Conservation (phyloP, 1,140 invertebrate species). For the Drosophila pachea region DNA sequence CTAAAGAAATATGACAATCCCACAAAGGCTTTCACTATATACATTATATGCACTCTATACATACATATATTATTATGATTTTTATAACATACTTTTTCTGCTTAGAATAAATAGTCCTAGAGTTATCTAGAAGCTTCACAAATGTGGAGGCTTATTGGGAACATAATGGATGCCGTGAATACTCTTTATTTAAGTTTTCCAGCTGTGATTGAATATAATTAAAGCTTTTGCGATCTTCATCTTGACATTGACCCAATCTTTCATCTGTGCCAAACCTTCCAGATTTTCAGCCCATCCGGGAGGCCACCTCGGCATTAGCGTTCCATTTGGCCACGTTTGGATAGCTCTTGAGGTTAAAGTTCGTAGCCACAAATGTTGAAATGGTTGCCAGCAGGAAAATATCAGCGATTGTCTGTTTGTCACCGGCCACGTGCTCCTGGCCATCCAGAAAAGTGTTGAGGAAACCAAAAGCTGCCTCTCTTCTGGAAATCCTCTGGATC, state of each 20-base stretch:
- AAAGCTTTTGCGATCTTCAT: conserved; percentile 18
- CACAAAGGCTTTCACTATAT: too few species aligned
- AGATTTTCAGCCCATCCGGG: conserved; percentile 80
- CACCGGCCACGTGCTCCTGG: conserved; percentile 83
- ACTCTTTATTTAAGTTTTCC: too few species aligned
- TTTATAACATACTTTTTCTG: too few species aligned
- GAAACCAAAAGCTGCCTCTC: conserved; percentile 82
- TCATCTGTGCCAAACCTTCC: conserved; percentile 48
- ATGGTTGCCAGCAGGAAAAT: conserved; percentile 82
- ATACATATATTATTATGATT: too few species aligned
- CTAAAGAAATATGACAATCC: too few species aligned
- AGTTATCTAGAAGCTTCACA: too few species aligned
- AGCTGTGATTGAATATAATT: background rate
- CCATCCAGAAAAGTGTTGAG: conserved; percentile 84
- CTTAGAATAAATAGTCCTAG: too few species aligned
- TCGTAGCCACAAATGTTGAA: conserved; percentile 83
- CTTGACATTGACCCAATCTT: conserved; percentile 24
- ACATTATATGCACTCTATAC: too few species aligned
- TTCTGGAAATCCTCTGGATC: conserved; percentile 83
- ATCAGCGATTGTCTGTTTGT: conserved; percentile 87
- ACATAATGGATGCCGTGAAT: too few species aligned
- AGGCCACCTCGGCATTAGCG: conserved; percentile 83
- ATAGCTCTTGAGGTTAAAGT: conserved; percentile 84
- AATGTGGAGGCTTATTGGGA: too few species aligned
- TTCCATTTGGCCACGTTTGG: conserved; percentile 86